Base-by-base conservation (phyloP, 1,140 invertebrate genomes). In the Leptopilina clavipes region DNA sequence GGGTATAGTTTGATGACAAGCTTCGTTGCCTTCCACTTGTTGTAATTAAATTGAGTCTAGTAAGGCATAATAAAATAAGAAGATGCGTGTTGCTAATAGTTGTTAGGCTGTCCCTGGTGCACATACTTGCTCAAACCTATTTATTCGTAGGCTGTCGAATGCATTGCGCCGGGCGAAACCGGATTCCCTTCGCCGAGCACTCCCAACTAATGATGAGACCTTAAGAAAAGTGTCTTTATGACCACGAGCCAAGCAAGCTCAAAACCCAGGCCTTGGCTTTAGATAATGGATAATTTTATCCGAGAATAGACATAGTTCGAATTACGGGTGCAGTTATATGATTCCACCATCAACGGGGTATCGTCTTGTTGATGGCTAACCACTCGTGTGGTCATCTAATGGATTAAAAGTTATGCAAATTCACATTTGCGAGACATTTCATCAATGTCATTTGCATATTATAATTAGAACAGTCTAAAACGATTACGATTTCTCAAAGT, bases 191-290 rank as follows among this genome's bases (percentile, higher is more conserved):
- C 76, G 54, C 6, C 80, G 54, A 48, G 52, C 80, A 75, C 74
- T 72, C 72, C 80, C 73, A 52, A 71, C 81, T 86, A 86, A 86
- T 86, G 81, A 85, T 84, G 81, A 81, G 79, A 74, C 80, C 54
- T 76, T 86, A 83, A 73, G 79, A 78, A 83, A 80, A 77, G 77
- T 85, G 81, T 82, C 76, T 80, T 80, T 71, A 76, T 75, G 19
- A 44, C 70, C 70, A 59, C 79, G 54, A 72, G 59, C 73, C 40
- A 40, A 71, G 75, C 76, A 75, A 17, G n/a, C 48, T 52, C n/a
- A 52, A 52, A 52, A 52, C 6, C 25, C 71, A 40, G 12, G 5
- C 0, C 45, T 71, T 59, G 70, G 31, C 31, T 48, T 65, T 71
- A 77, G 65, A 76, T 78, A 78, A 78, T 80, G 59, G 59, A 65